phyloP scores from a whole-genome alignment of 2,888 invertebrate genomes.

The Lasioglossum malachurum region DNA sequence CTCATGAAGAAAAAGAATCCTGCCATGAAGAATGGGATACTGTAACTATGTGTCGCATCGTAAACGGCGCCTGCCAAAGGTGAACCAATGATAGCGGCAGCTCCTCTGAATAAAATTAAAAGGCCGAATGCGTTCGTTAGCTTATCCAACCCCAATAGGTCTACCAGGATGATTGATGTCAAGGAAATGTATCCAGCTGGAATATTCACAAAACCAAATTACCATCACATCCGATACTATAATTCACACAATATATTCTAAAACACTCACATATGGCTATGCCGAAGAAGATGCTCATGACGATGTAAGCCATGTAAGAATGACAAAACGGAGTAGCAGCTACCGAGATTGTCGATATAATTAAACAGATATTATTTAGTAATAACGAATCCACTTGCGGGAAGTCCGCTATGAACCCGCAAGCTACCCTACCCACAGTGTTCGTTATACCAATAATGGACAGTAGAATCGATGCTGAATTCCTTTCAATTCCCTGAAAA shows the following conservation, averaged over 20 bases:
- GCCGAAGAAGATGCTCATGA: slow-evolving; percentile 95
- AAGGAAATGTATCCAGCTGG: slow-evolving; percentile 98
- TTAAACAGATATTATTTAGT: slow-evolving; percentile 96
- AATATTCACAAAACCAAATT: slow-evolving; percentile 32
- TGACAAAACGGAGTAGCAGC: slow-evolving; percentile 93
- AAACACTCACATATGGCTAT: slow-evolving; percentile 94
- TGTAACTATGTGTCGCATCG: slow-evolving; percentile 94
- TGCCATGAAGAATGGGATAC: slow-evolving; percentile 96
- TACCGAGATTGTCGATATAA: slow-evolving; percentile 95
- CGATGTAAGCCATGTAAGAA: slow-evolving; percentile 91
- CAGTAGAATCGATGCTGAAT: slow-evolving; percentile 90
- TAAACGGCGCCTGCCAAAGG: slow-evolving; percentile 95
- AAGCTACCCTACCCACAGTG: slow-evolving; percentile 95
- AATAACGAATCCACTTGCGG: slow-evolving; percentile 96
- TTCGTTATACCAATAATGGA: slow-evolving; percentile 97
- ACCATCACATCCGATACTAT: not conserved
- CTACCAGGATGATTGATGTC: slow-evolving; percentile 98
- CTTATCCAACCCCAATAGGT: slow-evolving; percentile 97
- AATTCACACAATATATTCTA: not conserved
- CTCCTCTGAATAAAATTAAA: slow-evolving; percentile 97
- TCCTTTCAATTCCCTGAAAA: slow-evolving; percentile 89
- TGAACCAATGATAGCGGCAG: slow-evolving; percentile 95
- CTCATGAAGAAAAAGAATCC: slow-evolving; percentile 94
- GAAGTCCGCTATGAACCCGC: slow-evolving; percentile 96
- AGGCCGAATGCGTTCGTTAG: slow-evolving; percentile 99